Conservation (phyloP, 1,140 invertebrate species). For the Mamestra configurata region DNA sequence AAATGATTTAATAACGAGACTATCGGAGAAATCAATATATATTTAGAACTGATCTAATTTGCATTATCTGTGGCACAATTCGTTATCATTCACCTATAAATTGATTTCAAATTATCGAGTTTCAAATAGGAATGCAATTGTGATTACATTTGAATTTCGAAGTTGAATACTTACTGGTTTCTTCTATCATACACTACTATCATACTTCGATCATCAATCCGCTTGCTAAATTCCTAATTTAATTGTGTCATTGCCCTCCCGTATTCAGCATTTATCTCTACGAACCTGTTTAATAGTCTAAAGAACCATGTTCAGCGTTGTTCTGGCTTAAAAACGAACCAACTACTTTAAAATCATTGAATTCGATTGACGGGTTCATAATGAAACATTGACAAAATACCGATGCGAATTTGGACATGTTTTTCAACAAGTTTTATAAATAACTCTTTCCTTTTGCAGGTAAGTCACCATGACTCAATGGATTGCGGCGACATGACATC, state of each 20-base stretch:
- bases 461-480: slow-evolving; percentile 58
- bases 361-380: slow-evolving; percentile 11
- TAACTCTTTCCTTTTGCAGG: slow-evolving; percentile 59
- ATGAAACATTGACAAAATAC: slow-evolving; percentile 42
- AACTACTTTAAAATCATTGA: background rate
- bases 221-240: slow-evolving; percentile 6
- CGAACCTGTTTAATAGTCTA: slow-evolving; percentile 6
- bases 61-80: slow-evolving; percentile 1
- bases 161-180: background rate
- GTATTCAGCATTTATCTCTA: slow-evolving; percentile 1
- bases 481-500: background rate
- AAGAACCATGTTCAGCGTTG: background rate
- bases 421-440: slow-evolving; percentile 41
- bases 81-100: background rate
- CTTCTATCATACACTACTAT: background rate
- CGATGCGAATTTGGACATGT: slow-evolving; percentile 22
- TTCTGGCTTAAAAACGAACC: background rate
- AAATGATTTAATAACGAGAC: background rate
- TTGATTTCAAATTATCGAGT: slow-evolving; percentile 2
- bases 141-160: slow-evolving; percentile 34
- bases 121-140: slow-evolving; percentile 7
- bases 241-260: slow-evolving; percentile 4
- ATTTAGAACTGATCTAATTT: background rate
- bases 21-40: background rate
- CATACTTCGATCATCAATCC: background rate